Base-by-base conservation (phyloP, 2,797 vertebrate species). In the Balearica regulorum region DNA sequence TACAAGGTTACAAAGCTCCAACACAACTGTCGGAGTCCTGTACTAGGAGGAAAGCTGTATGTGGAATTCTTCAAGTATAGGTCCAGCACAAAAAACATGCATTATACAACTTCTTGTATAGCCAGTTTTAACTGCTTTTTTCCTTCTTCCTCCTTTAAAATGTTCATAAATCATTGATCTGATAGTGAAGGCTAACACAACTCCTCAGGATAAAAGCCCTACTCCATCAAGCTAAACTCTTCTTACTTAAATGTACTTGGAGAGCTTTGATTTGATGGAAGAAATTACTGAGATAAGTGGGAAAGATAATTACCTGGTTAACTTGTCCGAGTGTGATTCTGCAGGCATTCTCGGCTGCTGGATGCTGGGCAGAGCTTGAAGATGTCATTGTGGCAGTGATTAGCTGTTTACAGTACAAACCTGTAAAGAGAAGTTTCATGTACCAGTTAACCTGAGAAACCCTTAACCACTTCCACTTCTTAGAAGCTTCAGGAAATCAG, bases 361-460 rank as follows among this genome's bases (percentile, higher is more conserved):
- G 96, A 85, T 97, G 93, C 89, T 98, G 98, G 95, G 97, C 93
- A 94, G 99, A 97, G 83, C 96, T 96, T 66, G 98, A 93, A 94
- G 98, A 94, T 96, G 98, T 98, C 99, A 99, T 98, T 97, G 97
- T 97, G 90, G 98, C 97, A 97, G 88, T 80, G 94, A 96, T 85
- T 8, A 96, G 88, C 90, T 97, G 97, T 97, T 89, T 86, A 61
- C 35, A 84, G 97, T 95, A 39, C 55, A 84, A 79, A 92, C 85
- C 97, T 93, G 39, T 49, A 94, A 43, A 16, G 49, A 94, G 88
- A 86, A 80, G 82, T 20, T 39, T 49, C 25, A 13, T 24, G 89
- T 55, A 69, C 26, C 20, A 72, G 68, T 54, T 90, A 86, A 72
- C 83, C 24, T 70, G 39, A 61, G 69, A 53, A 66, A 92, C 46